phyloP scores from a whole-genome alignment of 2,888 invertebrate species.

The Chymomyza caudatula region DNA sequence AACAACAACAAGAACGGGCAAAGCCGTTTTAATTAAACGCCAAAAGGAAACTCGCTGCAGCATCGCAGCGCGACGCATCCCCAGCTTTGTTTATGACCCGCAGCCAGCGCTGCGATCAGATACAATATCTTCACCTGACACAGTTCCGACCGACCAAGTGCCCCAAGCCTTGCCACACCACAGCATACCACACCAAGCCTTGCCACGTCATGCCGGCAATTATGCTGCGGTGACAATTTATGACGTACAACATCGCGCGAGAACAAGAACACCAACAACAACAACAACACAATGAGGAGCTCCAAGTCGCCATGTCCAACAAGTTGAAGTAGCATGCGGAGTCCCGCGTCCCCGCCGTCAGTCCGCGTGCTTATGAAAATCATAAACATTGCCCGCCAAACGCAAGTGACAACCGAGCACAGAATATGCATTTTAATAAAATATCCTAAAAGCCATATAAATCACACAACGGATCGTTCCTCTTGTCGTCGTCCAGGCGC shows the following conservation, averaged over 20 bases:
- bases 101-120: constrained; percentile 62
- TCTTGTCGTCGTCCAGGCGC: background rate
- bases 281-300: constrained; percentile 18
- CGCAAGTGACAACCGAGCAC: constrained; percentile 77
- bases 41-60: background rate
- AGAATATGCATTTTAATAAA: constrained; percentile 79
- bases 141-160: constrained; percentile 4
- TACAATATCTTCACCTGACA: constrained; percentile 70
- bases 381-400: constrained; percentile 76
- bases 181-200: background rate
- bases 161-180: constrained; percentile 3
- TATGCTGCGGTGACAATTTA: constrained; percentile 72
- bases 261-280: constrained; percentile 35
- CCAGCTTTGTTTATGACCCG: constrained; percentile 57
- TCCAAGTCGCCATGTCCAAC: constrained; percentile 2
- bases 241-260: constrained; percentile 66
- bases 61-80: constrained; percentile 30
- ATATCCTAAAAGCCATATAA: constrained; percentile 78
- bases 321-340: constrained; percentile 2
- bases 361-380: constrained; percentile 76
- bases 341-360: constrained; percentile 30
- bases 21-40: constrained; percentile 64
- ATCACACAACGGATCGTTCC: constrained; percentile 63
- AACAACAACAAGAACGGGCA: constrained; percentile 38
- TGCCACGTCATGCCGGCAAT: constrained; percentile 36